A percentile compares a stretch with the other conserved stretches of the same genome.
phyloP scores from a whole-genome alignment of 2,888 invertebrate genomes.

The Chalcis sispes region DNA sequence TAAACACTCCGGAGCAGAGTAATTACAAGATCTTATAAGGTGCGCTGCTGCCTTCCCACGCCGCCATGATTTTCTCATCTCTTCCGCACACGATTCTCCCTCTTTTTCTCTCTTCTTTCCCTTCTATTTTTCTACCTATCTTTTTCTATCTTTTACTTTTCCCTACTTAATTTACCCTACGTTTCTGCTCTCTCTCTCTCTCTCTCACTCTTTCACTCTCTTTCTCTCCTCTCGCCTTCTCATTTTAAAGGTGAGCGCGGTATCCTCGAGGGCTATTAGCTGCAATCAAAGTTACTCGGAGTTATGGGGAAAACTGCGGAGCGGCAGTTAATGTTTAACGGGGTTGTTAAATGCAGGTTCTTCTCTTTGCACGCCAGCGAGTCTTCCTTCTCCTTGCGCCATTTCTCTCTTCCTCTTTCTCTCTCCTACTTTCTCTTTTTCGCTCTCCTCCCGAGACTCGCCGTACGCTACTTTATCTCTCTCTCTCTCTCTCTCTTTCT shows the following conservation, averaged over 20 bases:
- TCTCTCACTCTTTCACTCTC: slow-evolving; percentile 48
- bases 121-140: slow-evolving; percentile 37
- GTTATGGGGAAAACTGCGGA: slow-evolving; percentile 71
- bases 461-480: background rate
- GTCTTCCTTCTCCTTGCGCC: slow-evolving; percentile 21
- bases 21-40: slow-evolving; percentile 74
- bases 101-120: slow-evolving; percentile 44
- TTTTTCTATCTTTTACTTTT: slow-evolving; percentile 42
- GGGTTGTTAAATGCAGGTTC: slow-evolving; percentile 72
- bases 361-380: slow-evolving; percentile 22
- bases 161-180: slow-evolving; percentile 40
- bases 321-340: slow-evolving; percentile 74
- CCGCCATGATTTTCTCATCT: slow-evolving; percentile 50
- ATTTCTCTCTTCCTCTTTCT: background rate
- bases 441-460: background rate
- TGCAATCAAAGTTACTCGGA: slow-evolving; percentile 75
- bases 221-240: slow-evolving; percentile 62
- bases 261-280: slow-evolving; percentile 71
- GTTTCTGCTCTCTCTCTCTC: slow-evolving; percentile 43
- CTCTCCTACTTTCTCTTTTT: background rate
- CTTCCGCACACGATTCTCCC: slow-evolving; percentile 3
- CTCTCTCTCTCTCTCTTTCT: background rate
- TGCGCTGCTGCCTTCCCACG: slow-evolving; percentile 58
- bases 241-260: slow-evolving; percentile 63
- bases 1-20: slow-evolving; percentile 70